Evolutionary conservation across 2,888 invertebrate species (phyloP).

Genomic region (Pseudeuparius sepicola): DNA sequence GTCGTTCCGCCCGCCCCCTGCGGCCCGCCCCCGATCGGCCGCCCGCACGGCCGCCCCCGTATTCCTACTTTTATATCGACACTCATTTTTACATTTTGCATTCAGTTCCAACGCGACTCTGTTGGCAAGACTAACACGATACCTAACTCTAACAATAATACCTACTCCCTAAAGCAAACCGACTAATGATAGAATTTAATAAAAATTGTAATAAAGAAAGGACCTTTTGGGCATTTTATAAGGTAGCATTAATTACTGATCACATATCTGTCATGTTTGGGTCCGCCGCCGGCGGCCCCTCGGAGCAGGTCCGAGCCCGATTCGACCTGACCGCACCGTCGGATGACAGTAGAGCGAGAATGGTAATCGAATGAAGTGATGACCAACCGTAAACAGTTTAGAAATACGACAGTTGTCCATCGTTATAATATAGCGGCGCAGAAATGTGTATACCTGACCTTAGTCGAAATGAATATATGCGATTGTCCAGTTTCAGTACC

Average conservation of each 20-base stretch:
- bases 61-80: too few species aligned
- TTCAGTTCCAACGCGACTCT: too few species aligned
- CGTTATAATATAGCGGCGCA: too few species aligned
- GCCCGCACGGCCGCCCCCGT: too few species aligned
- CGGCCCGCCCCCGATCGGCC: too few species aligned
- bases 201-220: constrained; percentile 31
- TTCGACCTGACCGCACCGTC: constrained; percentile 2
- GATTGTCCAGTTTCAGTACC: too few species aligned
- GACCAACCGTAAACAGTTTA: constrained; percentile 32
- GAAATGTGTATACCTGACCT: too few species aligned
- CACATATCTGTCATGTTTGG: constrained; percentile 27
- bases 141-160: constrained; percentile 37
- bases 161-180: constrained; percentile 36
- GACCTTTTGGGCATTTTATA: constrained; percentile 39
- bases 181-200: constrained; percentile 39
- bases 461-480: too few species aligned
- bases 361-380: constrained; percentile 30
- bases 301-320: constrained; percentile 16
- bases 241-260: constrained; percentile 23
- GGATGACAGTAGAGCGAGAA: constrained; percentile 14
- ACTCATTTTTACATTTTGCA: too few species aligned
- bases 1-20: too few species aligned
- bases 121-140: constrained; percentile 9
- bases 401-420: constrained; percentile 25
- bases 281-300: too few species aligned